Evolutionary conservation across 2,797 vertebrate species (phyloP).

Genomic region (Buphagus erythrorhynchus): DNA sequence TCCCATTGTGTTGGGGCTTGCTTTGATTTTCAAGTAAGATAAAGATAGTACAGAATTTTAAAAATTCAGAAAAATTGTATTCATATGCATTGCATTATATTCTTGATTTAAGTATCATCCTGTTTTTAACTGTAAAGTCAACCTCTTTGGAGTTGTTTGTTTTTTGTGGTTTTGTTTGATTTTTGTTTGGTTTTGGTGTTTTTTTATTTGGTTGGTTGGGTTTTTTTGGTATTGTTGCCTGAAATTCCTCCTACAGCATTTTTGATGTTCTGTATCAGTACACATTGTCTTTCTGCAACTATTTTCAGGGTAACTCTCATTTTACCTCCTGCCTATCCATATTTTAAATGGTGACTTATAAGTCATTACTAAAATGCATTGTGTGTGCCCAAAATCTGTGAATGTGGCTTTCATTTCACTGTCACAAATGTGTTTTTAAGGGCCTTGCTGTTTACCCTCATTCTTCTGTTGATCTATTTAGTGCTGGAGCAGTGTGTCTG

Average conservation of each 20-base stretch:
- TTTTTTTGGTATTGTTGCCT: not conserved
- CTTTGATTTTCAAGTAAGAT: not conserved
- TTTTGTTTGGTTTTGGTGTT: not conserved
- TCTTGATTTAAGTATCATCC: not conserved
- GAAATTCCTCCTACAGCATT: not conserved
- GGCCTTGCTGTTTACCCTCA: not conserved
- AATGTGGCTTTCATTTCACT: not conserved
- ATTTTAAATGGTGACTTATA: not conserved
- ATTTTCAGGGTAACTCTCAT: not conserved
- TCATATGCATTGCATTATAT: accelerated
- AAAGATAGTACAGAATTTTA: not conserved
- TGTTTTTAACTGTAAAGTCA: not conserved
- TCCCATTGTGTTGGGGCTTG: not conserved
- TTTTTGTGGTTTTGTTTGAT: too few relatives aligned
- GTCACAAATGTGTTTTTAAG: not conserved
- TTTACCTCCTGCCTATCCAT: not conserved
- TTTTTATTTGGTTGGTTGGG: not conserved
- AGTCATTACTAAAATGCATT: not conserved
- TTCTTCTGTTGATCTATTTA: not conserved
- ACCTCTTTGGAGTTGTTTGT: not conserved
- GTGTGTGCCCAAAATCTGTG: not conserved
- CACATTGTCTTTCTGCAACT: not conserved
- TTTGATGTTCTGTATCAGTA: not conserved
- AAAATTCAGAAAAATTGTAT: not conserved
- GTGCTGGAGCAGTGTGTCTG: not conserved